Percentiles rank a stretch among this genome's conserved stretches.
Conservation (phyloP, 2,113 vertebrate species). For the Collichthys lucidus region DNA sequence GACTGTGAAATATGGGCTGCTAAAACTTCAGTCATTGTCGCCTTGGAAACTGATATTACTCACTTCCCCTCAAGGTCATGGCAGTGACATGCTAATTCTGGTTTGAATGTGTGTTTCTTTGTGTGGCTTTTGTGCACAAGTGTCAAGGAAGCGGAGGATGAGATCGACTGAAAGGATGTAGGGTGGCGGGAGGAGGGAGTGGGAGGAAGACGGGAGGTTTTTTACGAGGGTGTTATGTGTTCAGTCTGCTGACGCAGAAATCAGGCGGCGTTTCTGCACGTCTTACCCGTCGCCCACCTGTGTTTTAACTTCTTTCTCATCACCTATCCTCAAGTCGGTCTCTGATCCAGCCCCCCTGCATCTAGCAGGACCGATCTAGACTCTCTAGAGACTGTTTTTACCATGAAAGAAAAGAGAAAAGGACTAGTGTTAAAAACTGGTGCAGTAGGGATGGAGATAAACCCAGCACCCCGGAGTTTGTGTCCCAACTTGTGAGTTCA, state of each 20-base stretch:
- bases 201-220: conserved; percentile 18
- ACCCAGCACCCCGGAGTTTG: conserved; percentile 32
- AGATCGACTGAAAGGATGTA: conserved; percentile 38
- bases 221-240: conserved; percentile 16
- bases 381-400: conserved; percentile 22
- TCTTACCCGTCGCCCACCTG: conserved; percentile 3
- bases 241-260: conserved; percentile 9
- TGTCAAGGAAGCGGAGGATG: conserved; percentile 43
- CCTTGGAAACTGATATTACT: conserved; percentile 80
- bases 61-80: conserved; percentile 82
- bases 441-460: conserved; percentile 45
- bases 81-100: conserved; percentile 76
- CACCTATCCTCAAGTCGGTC: neutral
- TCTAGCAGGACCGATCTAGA: neutral
- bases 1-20: conserved; percentile 79
- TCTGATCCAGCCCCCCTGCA: conserved; percentile 15
- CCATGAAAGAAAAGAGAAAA: neutral
- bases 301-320: conserved; percentile 26
- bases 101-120: conserved; percentile 53
- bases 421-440: conserved; percentile 7
- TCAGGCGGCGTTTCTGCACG: neutral
- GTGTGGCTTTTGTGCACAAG: conserved; percentile 53
- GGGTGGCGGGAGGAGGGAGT: conserved; percentile 7
- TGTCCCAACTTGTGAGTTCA: conserved; percentile 56
- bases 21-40: conserved; percentile 79